Percentiles rank a stretch among this genome's conserved stretches.
Evolutionary conservation across 2,113 vertebrate genomes (phyloP).

Genomic region (Pyrgilauda ruficollis): DNA sequence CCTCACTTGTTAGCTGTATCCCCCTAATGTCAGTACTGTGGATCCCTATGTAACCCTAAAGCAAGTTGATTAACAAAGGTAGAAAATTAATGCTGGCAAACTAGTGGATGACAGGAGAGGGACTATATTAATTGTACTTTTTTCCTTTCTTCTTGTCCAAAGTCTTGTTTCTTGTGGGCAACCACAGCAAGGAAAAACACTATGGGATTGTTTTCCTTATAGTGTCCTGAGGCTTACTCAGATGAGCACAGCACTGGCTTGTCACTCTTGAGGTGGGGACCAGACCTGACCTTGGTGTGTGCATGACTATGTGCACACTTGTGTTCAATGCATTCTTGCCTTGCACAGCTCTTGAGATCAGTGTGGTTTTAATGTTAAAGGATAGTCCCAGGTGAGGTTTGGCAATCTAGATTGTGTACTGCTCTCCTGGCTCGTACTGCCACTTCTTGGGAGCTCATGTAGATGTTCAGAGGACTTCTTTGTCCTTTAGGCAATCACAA

Average conservation of each 20-base stretch:
- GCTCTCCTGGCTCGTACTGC: background rate
- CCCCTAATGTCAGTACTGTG: too few species aligned
- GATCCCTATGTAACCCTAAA: background rate
- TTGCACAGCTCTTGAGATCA: background rate
- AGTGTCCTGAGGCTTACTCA: background rate
- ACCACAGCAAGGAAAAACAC: background rate
- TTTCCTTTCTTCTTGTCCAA: background rate
- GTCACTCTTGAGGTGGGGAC: background rate
- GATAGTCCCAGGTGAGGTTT: background rate
- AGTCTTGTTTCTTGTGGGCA: background rate
- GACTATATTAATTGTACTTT: background rate
- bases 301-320: background rate
- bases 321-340: background rate
- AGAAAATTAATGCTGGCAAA: background rate
- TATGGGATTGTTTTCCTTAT: background rate
- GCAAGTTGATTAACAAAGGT: background rate
- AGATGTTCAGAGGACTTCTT: background rate
- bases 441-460: background rate
- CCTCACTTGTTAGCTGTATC: background rate
- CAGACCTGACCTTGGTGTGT: accelerated
- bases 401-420: background rate
- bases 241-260: background rate
- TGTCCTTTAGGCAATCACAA: background rate
- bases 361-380: background rate
- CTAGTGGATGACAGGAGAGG: background rate